phyloP scores from a whole-genome alignment of 2,113 vertebrate species.

The Platanista minor region DNA sequence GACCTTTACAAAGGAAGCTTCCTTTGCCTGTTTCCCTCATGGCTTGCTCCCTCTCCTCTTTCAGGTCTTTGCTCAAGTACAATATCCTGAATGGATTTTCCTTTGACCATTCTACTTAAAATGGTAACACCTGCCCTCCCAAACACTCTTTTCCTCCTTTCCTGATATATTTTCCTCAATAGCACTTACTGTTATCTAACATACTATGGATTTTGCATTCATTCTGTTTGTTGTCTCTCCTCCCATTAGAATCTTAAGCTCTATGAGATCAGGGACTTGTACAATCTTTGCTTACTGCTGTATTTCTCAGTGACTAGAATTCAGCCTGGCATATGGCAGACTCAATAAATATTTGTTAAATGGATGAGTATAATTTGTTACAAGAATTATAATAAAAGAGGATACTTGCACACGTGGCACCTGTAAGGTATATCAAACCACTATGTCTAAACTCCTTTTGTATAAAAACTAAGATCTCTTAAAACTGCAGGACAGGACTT shows the following conservation, averaged over 20 bases:
- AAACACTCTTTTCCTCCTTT: background rate
- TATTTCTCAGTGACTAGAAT: background rate
- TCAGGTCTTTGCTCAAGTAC: background rate
- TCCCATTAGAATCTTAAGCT: background rate
- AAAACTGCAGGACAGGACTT: background rate
- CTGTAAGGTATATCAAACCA: conserved; percentile 3
- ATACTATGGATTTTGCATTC: background rate
- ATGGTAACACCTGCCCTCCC: background rate
- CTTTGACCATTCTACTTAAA: background rate
- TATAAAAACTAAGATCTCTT: conserved; percentile 30
- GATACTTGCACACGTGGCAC: background rate
- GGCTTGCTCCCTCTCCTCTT: background rate
- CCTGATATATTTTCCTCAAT: background rate
- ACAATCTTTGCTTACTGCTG: background rate
- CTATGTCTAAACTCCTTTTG: conserved; percentile 15
- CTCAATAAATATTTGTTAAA: conserved; percentile 15
- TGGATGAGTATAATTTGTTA: background rate
- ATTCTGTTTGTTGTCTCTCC: background rate
- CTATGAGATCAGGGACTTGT: background rate
- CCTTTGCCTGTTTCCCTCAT: background rate
- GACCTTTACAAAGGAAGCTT: background rate
- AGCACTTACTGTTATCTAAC: background rate
- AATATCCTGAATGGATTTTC: background rate
- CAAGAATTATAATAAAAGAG: conserved; percentile 38
- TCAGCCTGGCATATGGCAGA: background rate